Evolutionary conservation across 2,888 invertebrate species (phyloP).

Genomic region (Terebella lapidaria): DNA sequence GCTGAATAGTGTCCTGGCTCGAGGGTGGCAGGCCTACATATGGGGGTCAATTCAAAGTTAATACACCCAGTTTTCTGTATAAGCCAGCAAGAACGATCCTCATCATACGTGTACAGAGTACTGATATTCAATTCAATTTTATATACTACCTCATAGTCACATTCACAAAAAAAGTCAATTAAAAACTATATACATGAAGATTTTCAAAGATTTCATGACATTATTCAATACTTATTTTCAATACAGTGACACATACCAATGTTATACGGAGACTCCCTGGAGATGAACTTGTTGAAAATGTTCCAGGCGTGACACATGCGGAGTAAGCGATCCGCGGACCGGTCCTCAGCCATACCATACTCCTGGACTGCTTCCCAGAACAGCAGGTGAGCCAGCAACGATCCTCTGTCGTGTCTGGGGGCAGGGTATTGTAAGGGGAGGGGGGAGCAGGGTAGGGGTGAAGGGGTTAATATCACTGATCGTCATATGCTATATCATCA

Average conservation of each 20-base stretch:
- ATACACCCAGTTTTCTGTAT: no score
- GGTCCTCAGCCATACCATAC: conserved; percentile 44
- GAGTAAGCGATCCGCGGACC: conserved; percentile 46
- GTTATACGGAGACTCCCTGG: conserved; percentile 31
- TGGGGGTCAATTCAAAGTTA: neutral
- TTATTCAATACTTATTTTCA: no score
- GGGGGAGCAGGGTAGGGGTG: no score
- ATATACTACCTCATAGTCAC: no score
- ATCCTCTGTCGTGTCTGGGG: conserved; percentile 4
- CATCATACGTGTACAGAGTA: no score
- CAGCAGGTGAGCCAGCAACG: conserved; percentile 34
- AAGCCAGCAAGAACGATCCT: neutral
- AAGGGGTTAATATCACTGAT: no score
- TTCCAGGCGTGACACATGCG: conserved; percentile 47
- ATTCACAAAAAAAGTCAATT: no score
- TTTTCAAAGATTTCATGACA: no score
- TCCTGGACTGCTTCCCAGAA: conserved; percentile 53
- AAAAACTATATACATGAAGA: no score
- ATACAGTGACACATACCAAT: conserved; percentile 47
- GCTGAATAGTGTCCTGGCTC: conserved; percentile 34
- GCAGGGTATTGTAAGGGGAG: no score
- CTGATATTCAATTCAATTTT: no score
- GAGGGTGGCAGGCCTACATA: conserved; percentile 29
- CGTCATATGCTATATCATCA: neutral
- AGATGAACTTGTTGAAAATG: conserved; percentile 47